Evolutionary conservation across 2,888 invertebrate genomes (phyloP).

Genomic region (Caenorhabditis sulstoni): DNA sequence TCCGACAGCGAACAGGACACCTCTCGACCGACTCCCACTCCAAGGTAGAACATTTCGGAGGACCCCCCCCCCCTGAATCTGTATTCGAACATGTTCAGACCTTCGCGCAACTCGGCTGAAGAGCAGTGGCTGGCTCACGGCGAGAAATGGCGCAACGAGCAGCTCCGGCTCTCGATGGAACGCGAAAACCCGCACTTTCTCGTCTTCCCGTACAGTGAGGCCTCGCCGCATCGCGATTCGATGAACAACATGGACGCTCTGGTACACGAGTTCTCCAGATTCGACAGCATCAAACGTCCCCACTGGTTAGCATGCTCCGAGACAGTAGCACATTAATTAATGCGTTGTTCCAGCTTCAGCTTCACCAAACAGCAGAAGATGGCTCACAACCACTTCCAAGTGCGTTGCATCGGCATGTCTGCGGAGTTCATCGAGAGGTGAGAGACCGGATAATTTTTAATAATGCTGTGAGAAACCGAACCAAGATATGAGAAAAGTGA

Average conservation of each 20-base stretch:
- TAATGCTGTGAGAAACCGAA: neutral
- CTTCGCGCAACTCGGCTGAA: constrained; percentile 71
- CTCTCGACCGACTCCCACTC: constrained; percentile 47
- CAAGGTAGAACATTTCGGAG: constrained; percentile 52
- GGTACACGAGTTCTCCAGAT: constrained; percentile 66
- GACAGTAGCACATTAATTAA: neutral
- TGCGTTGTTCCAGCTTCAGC: constrained; percentile 14
- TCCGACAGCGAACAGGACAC: constrained; percentile 71
- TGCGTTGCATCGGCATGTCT: constrained; percentile 72
- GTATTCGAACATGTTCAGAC: constrained; percentile 33
- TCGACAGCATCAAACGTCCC: constrained; percentile 67
- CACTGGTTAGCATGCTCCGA: constrained; percentile 53
- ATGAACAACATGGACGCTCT: constrained; percentile 65
- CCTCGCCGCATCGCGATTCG: constrained; percentile 66
- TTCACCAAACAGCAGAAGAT: constrained; percentile 58
- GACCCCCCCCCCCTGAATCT: no score
- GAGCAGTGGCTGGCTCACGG: constrained; percentile 77
- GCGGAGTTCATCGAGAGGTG: constrained; percentile 70
- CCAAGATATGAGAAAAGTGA: no score
- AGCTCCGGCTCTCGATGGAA: constrained; percentile 75
- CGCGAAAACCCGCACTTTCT: constrained; percentile 67
- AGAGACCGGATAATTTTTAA: neutral
- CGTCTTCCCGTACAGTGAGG: constrained; percentile 68
- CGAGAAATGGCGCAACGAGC: constrained; percentile 77
- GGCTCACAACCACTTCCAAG: constrained; percentile 69